These are phyloP conservation scores for Cyrtodaria siliqua DNA, from an alignment of 2,888 invertebrate species.

Conservation along the genomic window DNA sequence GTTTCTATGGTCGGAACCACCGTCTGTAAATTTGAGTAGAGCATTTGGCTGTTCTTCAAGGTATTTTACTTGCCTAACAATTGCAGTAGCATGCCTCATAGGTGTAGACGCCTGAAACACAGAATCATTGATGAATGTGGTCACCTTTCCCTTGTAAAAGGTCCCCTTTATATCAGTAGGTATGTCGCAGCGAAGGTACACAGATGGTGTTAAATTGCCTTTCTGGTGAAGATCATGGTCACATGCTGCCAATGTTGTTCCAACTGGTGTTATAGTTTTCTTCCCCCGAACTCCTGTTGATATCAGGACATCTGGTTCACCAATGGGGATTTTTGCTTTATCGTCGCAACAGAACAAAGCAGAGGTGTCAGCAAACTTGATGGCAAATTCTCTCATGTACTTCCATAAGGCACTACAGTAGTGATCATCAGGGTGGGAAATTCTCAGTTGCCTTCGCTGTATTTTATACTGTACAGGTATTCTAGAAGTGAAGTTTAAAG, in stretches of 20 bases:
- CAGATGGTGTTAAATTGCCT: constrained; percentile 31
- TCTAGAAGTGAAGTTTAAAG: constrained; percentile 35
- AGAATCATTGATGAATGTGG: not conserved
- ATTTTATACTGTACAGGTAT: constrained; percentile 49
- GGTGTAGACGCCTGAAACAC: constrained; percentile 32
- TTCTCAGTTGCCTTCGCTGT: constrained; percentile 47
- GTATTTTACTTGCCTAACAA: constrained; percentile 5
- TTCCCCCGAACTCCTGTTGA: constrained; percentile 49
- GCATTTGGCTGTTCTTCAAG: not conserved
- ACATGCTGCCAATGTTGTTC: constrained; percentile 14
- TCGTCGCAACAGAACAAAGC: constrained; percentile 34
- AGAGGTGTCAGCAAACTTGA: not conserved
- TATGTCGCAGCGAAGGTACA: constrained; percentile 14
- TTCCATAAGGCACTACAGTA: constrained; percentile 25
- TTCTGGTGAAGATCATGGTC: constrained; percentile 47
- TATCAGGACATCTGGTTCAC: constrained; percentile 28
- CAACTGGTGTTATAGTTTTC: constrained; percentile 17
- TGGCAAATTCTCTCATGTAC: constrained; percentile 34
- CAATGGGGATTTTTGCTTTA: constrained; percentile 47
- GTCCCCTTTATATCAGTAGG: constrained; percentile 16
- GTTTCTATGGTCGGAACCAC: constrained; percentile 35
- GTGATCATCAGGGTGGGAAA: constrained; percentile 11
- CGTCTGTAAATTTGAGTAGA: constrained; percentile 35
- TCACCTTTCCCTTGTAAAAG: constrained; percentile 39
- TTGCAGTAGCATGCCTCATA: constrained; percentile 29